Base-by-base conservation (phyloP, 2,888 invertebrate species). In the Scaptomyza parva region DNA sequence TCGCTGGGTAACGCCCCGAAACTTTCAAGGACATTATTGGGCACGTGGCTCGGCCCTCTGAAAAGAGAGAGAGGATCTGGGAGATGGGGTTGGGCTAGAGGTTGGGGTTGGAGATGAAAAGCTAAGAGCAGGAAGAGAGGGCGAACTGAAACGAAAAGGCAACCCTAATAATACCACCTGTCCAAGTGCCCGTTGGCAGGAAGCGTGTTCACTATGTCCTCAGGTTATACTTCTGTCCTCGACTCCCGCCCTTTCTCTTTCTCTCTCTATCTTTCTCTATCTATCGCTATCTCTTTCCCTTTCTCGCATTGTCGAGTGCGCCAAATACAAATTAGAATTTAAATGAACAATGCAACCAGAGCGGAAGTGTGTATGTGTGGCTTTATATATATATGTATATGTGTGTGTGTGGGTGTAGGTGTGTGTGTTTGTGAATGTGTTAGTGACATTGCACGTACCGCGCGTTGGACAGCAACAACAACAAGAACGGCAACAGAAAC, bases 261-360 rank as follows among this genome's bases (percentile, higher is more conserved):
- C 24, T 3, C 28, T 28, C 9, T n/a, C n/a, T n/a, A n/a, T n/a
- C 37, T 37, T 17, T n/a, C 4, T 26, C 11, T 28, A 2, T 24
- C 24, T 3, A 8, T 28, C 9, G n/a, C n/a, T n/a, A n/a, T 26
- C 11, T 28, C 2, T 24, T 8, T 3, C 28, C 9, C 9, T 33
- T n/a, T 37, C 37, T 17, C 37, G 47, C 40, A 73, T 65, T 73
- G 76, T 78, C 62, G 80, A 86, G 76, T 84, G 78, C 78, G 78
- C 72, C 83, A 88, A 85, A 86, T 81, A 84, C 81, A 88, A 85
- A 85, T 88, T 85, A 88, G 84, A 85, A 85, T 88, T 85, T 85
- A 86, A 88, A 88, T 84, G 84, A 88, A 80, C 88, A 83, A 85
- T 83, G 82, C 87, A 87, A 73, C 72, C 78, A 58, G 70, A 70